These are phyloP conservation scores for Drosophila meridionalis DNA, from an alignment of 2,888 invertebrate genomes.

Conservation along the genomic window DNA sequence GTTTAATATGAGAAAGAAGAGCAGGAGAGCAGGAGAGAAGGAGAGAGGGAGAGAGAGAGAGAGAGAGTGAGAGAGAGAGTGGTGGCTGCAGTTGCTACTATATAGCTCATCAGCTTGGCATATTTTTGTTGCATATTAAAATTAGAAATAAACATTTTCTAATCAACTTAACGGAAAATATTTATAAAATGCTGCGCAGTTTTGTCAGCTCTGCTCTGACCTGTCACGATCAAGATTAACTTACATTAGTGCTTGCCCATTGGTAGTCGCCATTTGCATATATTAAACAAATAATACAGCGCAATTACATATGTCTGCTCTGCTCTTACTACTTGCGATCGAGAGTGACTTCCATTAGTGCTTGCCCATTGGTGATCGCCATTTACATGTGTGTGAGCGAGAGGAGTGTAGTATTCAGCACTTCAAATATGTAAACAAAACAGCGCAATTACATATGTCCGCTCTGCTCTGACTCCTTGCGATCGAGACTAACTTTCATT, in stretches of 20 bases:
- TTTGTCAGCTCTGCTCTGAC: neutral
- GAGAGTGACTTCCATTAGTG: neutral
- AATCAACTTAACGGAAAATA: neutral
- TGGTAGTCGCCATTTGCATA: no score
- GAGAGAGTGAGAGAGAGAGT: neutral
- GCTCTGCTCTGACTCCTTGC: neutral
- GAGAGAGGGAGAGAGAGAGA: neutral
- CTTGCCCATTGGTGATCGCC: neutral
- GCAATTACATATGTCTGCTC: neutral
- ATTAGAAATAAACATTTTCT: conserved; percentile 5
- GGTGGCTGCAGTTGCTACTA: conserved; percentile 47
- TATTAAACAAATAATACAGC: neutral
- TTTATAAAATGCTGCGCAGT: neutral
- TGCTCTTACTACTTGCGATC: neutral
- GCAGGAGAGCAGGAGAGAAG: no score
- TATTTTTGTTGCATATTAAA: neutral
- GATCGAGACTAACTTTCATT: neutral
- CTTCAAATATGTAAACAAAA: no score
- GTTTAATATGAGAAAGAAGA: neutral
- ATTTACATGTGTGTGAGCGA: neutral
- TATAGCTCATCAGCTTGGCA: conserved; percentile 41
- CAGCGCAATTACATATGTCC: neutral
- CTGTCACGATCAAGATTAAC: neutral
- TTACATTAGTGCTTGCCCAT: neutral
- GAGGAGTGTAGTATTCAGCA: neutral